Percentiles rank a stretch among this genome's conserved stretches.
Conservation (phyloP, 2,113 vertebrate species). For the Chascanopsetta lugubris region DNA sequence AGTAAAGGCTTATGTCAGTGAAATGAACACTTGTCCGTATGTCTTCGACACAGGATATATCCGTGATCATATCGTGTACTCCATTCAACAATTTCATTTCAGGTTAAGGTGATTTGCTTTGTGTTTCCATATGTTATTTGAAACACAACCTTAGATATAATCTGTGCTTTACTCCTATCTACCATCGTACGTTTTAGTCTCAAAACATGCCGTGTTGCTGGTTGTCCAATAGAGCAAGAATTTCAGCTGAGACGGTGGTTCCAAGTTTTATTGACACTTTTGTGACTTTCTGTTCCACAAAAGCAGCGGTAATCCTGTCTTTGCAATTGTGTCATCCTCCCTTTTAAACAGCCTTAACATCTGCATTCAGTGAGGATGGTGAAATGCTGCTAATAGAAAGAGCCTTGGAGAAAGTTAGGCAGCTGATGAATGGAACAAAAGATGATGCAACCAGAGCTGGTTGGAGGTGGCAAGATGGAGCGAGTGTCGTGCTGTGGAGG, state of each 20-base stretch:
- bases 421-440: slow-evolving; percentile 16
- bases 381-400: slow-evolving; percentile 11
- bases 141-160: background rate
- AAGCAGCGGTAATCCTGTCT: slow-evolving; percentile 1
- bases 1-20: too few relatives aligned
- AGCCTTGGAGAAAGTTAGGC: background rate
- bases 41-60: too few relatives aligned
- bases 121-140: background rate
- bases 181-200: too few relatives aligned
- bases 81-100: background rate
- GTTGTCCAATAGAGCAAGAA: slow-evolving; percentile 5
- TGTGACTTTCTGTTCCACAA: slow-evolving; percentile 22
- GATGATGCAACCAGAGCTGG: slow-evolving; percentile 10
- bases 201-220: background rate
- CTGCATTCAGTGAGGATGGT: slow-evolving; percentile 2
- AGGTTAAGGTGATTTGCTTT: background rate
- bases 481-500: slow-evolving; percentile 30
- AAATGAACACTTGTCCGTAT: too few relatives aligned
- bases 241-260: background rate
- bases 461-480: slow-evolving; percentile 21
- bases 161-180: background rate
- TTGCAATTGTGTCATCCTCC: slow-evolving; percentile 7
- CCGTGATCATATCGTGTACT: too few relatives aligned
- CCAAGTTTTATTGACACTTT: background rate
- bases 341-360: background rate